Evolutionary conservation across 1,140 invertebrate genomes (phyloP), one percentile per base, ranked within the genome.

Genomic region (Araneus ventricosus): DNA sequence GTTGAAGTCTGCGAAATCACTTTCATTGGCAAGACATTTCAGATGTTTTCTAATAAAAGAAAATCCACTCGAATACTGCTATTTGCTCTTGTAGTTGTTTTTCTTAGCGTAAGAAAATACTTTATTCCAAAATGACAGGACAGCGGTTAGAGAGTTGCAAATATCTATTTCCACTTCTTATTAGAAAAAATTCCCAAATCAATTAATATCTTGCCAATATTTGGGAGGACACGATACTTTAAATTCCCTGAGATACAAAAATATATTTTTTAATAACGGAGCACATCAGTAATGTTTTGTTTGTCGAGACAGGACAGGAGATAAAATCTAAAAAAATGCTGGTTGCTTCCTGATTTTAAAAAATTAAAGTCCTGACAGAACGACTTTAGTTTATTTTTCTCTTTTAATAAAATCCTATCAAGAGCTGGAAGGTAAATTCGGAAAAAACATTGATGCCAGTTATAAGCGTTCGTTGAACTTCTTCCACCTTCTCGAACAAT

Each of bases 391-490:
- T 75, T 75, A 37, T 37, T 75, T 75, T 75, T 37, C 30, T 22
- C 20, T 75, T 75, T 75, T 75, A 75, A 75, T 75, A 75, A 75
- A 75, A 75, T 75, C 70, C 24, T 57, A n/a, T n/a, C n/a, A n/a
- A 84, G 27, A 14, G 41, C 41, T 30, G 27, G 82, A 52, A 57
- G 45, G 82, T 34, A 20, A 84, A 27, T 84, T 52, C 82, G 24
- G 52, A 84, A 45, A 79, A 84, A 52, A 27, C 82, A 57, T 84
- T 41, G n/a, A 57, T 20, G 82, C 24, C 41, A n/a, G 52, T 27
- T 75, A 75, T 75, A 75, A 52, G 24, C 41, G 41, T 84, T 84
- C 82, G n/a, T n/a, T n/a, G 82, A 84, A 41, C 82, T 84, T 39
- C 24, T 63, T 61, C 27, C 30, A 20, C 27, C 17, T 34, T n/a